A percentile compares a stretch with the other conserved stretches of the same genome.
Conservation (phyloP, 2,113 vertebrate genomes). For the Eleginops maclovinus region DNA sequence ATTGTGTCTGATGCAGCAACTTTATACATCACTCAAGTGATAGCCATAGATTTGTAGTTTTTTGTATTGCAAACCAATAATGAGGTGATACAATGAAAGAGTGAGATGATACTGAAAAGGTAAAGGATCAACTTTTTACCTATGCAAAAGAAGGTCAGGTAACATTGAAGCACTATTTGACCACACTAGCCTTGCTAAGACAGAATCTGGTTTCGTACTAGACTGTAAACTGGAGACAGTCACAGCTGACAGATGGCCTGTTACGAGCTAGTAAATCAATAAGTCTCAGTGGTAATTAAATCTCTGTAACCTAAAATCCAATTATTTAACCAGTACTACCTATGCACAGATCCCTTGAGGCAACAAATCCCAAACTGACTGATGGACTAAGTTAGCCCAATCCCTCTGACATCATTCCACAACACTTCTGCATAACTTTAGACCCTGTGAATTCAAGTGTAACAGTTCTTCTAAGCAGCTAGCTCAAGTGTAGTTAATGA, state of each 20-base stretch:
- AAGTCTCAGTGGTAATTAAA: background rate
- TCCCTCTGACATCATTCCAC: background rate
- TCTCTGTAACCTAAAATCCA: background rate
- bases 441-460: background rate
- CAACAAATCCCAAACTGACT: background rate
- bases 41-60: no score
- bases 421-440: background rate
- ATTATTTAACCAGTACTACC: background rate
- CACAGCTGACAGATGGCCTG: background rate
- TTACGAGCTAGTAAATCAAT: background rate
- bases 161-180: no score
- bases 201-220: background rate
- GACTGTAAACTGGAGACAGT: background rate
- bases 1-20: constrained; percentile 1
- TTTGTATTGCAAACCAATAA: no score
- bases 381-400: background rate
- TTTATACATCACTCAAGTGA: background rate
- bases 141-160: no score
- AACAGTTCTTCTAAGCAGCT: background rate
- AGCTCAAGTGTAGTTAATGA: background rate
- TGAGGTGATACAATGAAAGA: no score
- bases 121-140: no score
- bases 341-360: background rate
- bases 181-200: background rate
- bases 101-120: no score